phyloP scores from a whole-genome alignment of 2,797 vertebrate species.

The Gouania willdenowi region DNA sequence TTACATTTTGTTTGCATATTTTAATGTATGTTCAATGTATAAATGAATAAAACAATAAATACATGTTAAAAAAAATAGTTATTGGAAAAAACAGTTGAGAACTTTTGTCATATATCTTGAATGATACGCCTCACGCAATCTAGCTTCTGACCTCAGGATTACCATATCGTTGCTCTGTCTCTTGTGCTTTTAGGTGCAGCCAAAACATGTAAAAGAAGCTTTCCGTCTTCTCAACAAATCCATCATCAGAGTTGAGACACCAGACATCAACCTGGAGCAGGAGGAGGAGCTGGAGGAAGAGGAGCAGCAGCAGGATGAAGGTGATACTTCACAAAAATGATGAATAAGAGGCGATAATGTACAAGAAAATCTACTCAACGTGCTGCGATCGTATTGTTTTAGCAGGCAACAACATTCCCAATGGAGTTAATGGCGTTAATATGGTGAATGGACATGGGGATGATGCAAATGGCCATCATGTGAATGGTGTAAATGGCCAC shows the following conservation, averaged over 20 bases:
- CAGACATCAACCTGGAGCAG: conserved; percentile 93
- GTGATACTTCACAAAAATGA: too few species aligned
- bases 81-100: too few species aligned
- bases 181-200: conserved; percentile 84
- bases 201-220: conserved; percentile 97
- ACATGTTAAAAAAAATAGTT: too few species aligned
- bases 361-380: too few species aligned
- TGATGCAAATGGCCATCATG: conserved; percentile 63
- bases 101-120: too few species aligned
- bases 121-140: too few species aligned
- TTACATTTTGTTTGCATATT: too few species aligned
- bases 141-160: too few species aligned
- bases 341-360: too few species aligned
- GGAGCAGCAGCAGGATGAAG: conserved; percentile 50
- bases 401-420: conserved; percentile 76
- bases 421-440: conserved; percentile 64
- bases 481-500: conserved; percentile 68
- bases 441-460: conserved; percentile 63
- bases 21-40: too few species aligned
- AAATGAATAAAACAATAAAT: too few species aligned
- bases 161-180: too few species aligned
- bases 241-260: conserved; percentile 96
- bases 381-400: background rate
- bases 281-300: conserved; percentile 83
- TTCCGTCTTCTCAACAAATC: conserved; percentile 98